Evolutionary conservation across 2,888 invertebrate species (phyloP), one percentile per base, ranked within the genome.

Genomic region (Nasonovia ribisnigri): DNA sequence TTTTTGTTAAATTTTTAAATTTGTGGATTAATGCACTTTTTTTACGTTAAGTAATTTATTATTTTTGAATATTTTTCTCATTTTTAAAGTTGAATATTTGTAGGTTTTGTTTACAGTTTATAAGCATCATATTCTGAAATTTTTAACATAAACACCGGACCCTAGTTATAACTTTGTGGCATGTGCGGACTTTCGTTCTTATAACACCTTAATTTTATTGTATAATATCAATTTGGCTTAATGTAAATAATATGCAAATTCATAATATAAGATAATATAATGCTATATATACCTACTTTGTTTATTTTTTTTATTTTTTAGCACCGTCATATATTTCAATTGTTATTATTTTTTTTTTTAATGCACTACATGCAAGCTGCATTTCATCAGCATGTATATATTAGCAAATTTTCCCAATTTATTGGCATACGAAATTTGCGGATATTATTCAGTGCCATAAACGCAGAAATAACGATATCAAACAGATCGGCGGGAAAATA

Each of bases 101-200:
- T 36, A 6, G 77, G 20, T 5, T 51, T 77, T 77, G 10, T 67
- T 36, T 77, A 20, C 6, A 77, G 20, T 77, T 20, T 77, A 16
- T 77, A 20, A 77, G 16, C 77, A 77, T 77, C 11, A 77, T 77
- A 36, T 77, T 77, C 36, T 36, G 8, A 77, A 20, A 6, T 77
- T 20, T 36, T 67, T 6, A 67, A 3, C 77, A 77, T 77, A 20
- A 77, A 77, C 20, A 20, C 67, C 36, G 77, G 36, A 77, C 8
- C 8, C 77, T 60, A 60, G 88, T 88, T 54, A 36, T 43, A 89
- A 60, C 16, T 24, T 89, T 60, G 29, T 93, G 86, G 90, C 84
- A 60, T 90, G 90, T 84, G n/a, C 20, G 10, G 16, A 36, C 8
- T 89, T 84, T 77, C 1, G 13, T 77, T 77, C 86, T 36, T 36